Evolutionary conservation across 2,113 vertebrate genomes (phyloP).

Genomic region (Scalopus aquaticus): DNA sequence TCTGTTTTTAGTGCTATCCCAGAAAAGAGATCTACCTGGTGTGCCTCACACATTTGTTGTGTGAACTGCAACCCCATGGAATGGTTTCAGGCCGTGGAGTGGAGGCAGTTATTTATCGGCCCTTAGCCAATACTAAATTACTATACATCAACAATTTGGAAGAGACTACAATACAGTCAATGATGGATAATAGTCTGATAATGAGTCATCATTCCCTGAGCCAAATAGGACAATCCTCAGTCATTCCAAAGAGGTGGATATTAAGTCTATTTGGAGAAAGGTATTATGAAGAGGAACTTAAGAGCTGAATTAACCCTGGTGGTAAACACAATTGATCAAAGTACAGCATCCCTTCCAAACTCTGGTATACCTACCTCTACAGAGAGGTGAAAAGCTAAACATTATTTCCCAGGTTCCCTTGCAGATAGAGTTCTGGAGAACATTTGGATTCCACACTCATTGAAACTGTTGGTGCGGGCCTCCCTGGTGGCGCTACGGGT

Average conservation of each 20-base stretch:
- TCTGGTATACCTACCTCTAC: neutral
- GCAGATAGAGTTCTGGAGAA: neutral
- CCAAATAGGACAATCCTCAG: conserved; percentile 16
- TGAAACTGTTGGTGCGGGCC: neutral
- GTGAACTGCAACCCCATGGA: neutral
- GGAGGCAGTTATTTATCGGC: neutral
- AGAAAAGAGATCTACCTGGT: neutral
- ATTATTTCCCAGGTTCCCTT: conserved; percentile 5
- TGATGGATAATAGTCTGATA: conserved; percentile 40
- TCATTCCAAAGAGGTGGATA: conserved; percentile 28
- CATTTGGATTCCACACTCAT: neutral
- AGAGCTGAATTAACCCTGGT: neutral
- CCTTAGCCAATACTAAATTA: conserved; percentile 1
- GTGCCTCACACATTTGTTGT: neutral
- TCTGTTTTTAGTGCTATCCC: neutral
- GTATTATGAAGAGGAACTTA: neutral
- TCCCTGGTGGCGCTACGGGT: no score
- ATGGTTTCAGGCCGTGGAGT: neutral
- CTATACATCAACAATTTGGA: conserved; percentile 9
- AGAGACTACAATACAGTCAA: neutral
- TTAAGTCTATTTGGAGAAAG: conserved; percentile 42
- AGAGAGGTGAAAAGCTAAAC: neutral
- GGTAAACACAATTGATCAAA: neutral
- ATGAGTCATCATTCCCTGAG: conserved; percentile 50
- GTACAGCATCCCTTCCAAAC: neutral